These are phyloP conservation scores for Meghimatium bilineatum DNA, from an alignment of 2,888 invertebrate genomes.

Conservation along the genomic window DNA sequence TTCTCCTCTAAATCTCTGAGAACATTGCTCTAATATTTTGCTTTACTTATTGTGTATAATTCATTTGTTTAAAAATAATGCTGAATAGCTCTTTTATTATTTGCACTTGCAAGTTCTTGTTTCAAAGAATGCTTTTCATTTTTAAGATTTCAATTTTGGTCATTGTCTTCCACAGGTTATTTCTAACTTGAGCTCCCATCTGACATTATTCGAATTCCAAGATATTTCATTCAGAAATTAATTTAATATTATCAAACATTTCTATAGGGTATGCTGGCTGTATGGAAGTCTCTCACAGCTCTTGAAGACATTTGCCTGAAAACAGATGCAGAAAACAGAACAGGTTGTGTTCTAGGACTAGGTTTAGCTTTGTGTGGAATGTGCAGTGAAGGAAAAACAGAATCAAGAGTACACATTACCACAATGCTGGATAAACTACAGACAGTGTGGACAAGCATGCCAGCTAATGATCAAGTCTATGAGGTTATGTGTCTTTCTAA, in stretches of 20 bases:
- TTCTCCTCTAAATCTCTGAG: no score
- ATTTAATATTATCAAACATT: not conserved
- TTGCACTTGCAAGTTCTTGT: no score
- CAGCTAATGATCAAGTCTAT: constrained; percentile 48
- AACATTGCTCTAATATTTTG: no score
- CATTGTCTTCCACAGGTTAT: no score
- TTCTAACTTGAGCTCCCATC: no score
- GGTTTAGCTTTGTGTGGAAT: constrained; percentile 64
- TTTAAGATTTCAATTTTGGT: no score
- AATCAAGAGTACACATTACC: constrained; percentile 65
- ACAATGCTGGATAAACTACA: constrained; percentile 60
- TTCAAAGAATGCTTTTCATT: no score
- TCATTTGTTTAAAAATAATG: no score
- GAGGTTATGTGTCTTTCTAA: constrained; percentile 44
- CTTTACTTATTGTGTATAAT: no score
- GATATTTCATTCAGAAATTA: no score
- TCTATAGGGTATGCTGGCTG: constrained; percentile 58
- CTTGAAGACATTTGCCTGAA: constrained; percentile 63
- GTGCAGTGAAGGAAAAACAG: constrained; percentile 69
- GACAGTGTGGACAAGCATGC: constrained; percentile 50
- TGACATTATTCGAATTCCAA: no score
- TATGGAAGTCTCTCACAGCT: constrained; percentile 63
- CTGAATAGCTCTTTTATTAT: no score
- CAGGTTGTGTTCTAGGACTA: constrained; percentile 67
- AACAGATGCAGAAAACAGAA: constrained; percentile 55